Evolutionary conservation across 2,113 vertebrate species (phyloP).

Genomic region (Amblyopsis rosae): DNA sequence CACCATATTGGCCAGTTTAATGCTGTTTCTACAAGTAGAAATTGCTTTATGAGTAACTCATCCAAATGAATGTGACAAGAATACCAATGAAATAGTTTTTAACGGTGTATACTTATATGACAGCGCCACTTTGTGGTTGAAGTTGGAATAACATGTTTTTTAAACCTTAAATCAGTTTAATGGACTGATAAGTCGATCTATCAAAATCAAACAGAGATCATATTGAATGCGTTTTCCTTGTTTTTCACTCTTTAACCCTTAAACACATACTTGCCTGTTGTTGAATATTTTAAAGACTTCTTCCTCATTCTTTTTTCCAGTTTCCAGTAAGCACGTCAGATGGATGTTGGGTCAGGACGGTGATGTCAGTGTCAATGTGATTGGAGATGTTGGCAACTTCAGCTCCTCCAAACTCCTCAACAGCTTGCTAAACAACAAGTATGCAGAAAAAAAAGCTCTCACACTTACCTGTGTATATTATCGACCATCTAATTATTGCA

Average conservation of each 20-base stretch:
- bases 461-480: not conserved
- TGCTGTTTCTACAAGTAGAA: no score
- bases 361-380: conserved; percentile 72
- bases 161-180: not conserved
- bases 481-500: no score
- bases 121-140: conserved; percentile 63
- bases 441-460: conserved; percentile 2
- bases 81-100: not conserved
- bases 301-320: conserved; percentile 31
- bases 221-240: no score
- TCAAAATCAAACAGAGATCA: no score
- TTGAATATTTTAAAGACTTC: no score
- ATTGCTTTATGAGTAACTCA: no score
- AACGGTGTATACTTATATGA: conserved; percentile 34
- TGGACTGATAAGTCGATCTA: not conserved
- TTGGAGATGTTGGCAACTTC: conserved; percentile 72
- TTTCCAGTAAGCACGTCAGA: conserved; percentile 69
- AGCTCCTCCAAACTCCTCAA: conserved; percentile 68
- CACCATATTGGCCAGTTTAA: no score
- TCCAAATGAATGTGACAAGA: not conserved
- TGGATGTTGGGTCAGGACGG: conserved; percentile 78
- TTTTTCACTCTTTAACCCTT: no score
- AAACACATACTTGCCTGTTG: no score
- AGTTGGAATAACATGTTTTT: conserved; percentile 15
- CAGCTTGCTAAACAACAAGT: conserved; percentile 60